These are phyloP conservation scores for Strix uralensis DNA, from an alignment of 2,113 vertebrate genomes.

Conservation along the genomic window DNA sequence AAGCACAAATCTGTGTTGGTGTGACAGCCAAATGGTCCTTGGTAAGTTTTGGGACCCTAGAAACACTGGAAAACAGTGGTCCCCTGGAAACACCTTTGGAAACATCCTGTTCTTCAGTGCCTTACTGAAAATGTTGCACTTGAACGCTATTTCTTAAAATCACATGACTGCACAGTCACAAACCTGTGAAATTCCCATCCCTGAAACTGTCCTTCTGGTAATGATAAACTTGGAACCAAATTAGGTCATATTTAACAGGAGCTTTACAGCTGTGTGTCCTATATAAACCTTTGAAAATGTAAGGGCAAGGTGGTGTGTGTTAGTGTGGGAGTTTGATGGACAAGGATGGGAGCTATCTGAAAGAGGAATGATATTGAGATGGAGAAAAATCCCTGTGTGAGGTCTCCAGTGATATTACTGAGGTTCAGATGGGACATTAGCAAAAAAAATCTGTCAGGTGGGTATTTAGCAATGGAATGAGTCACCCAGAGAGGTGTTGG, in stretches of 20 bases:
- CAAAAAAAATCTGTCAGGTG: background rate
- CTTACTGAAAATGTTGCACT: background rate
- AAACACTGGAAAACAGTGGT: background rate
- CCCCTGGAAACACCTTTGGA: background rate
- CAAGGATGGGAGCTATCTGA: background rate
- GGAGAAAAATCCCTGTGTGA: background rate
- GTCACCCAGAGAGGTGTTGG: background rate
- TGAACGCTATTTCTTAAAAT: background rate
- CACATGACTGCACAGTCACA: background rate
- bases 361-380: background rate
- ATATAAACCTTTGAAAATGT: slow-evolving; percentile 1
- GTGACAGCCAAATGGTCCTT: background rate
- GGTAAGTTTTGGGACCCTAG: background rate
- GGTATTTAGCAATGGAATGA: background rate
- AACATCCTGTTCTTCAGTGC: background rate
- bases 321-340: background rate
- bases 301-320: background rate
- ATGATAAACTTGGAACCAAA: slow-evolving; percentile 42
- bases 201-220: slow-evolving; percentile 2
- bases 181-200: background rate
- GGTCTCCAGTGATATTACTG: background rate
- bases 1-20: background rate
- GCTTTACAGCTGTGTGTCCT: background rate
- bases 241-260: slow-evolving; percentile 33
- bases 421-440: background rate